Base-by-base conservation (phyloP, 2,113 vertebrate genomes). In the Monarcha castaneiventris region DNA sequence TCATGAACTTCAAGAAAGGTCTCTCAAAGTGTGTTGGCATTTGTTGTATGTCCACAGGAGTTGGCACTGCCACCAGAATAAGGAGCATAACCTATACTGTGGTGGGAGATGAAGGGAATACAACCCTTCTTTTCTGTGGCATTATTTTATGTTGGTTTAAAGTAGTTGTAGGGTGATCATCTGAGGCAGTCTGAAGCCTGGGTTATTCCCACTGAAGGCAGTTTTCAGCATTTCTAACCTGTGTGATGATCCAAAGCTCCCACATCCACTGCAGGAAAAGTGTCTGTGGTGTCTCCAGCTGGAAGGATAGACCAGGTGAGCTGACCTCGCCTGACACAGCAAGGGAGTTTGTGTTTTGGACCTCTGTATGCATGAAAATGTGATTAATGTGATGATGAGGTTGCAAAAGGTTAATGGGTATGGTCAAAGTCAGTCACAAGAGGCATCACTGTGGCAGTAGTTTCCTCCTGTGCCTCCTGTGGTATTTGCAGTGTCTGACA, bases 11-110 rank as follows among this genome's bases (percentile, higher is more conserved):
- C 21, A 61, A n/a, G 25, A 39, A 79, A 56, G 25, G 14, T 39
- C 8, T 68, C 14, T 19, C 39, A 15, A 30, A 61, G 7, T 22
- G 2, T 44, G 8, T 48, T 79, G 58, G 25, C 19, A 33, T 54
- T 75, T 82, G 11, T 4, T 48, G 2, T 33, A 2, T 3, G 27
- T 52, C 27, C 9, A 7, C 9, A 27, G 39, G 41, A 68, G 14
- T 7, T 84, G 55, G 4, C 27, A 29, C 29, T 29, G 39, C 63
- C 59, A 39, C 7, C 30, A 30, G 22, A 43, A 49, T 30, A 59
- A 54, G 52, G 23, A 76, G 23, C 6, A 13, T 2, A 22, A 23
- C 20, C 29, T 43, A 0, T 21, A 2, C 7, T n/a, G 2, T 21
- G 23, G 44, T 52, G 59, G 16, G 33, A 94, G 27, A 12, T 39